Evolutionary conservation across 2,888 invertebrate species (phyloP).

Genomic region (Caenorhabditis angaria): DNA sequence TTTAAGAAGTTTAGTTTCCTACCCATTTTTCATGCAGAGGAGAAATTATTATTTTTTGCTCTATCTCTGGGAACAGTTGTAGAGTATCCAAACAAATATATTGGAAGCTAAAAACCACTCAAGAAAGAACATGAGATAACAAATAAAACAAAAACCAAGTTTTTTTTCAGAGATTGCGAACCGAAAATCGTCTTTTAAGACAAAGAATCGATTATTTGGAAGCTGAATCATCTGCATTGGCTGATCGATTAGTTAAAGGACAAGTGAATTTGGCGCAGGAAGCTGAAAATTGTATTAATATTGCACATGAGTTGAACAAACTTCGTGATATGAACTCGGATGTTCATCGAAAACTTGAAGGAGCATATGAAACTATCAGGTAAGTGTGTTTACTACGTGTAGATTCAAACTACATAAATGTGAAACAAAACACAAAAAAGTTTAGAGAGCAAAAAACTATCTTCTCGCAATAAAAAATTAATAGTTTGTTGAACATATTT

Average conservation of each 20-base stretch:
- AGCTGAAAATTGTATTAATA: slow-evolving; percentile 75
- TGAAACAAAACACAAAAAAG: not conserved
- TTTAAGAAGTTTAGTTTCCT: not conserved
- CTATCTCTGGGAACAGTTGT: too few species aligned
- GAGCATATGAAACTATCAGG: slow-evolving; percentile 86
- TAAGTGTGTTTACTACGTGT: too few species aligned
- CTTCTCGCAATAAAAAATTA: too few species aligned
- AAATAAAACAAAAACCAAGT: not conserved
- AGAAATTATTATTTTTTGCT: too few species aligned
- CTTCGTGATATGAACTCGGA: slow-evolving; percentile 87
- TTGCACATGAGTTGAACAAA: slow-evolving; percentile 84
- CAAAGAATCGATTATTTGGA: slow-evolving; percentile 94
- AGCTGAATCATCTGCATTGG: slow-evolving; percentile 86
- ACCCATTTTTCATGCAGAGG: not conserved
- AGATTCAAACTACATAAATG: too few species aligned
- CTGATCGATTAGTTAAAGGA: slow-evolving; percentile 80
- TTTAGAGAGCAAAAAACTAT: too few species aligned
- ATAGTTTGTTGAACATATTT: too few species aligned
- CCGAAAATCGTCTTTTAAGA: slow-evolving; percentile 93
- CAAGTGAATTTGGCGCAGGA: slow-evolving; percentile 74
- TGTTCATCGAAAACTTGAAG: slow-evolving; percentile 86
- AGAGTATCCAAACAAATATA: slow-evolving; percentile 2
- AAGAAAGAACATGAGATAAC: not conserved
- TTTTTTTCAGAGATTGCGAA: slow-evolving; percentile 77
- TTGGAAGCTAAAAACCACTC: not conserved